phyloP scores from a whole-genome alignment of 1,140 invertebrate species.

The Mesaphorura yosii region DNA sequence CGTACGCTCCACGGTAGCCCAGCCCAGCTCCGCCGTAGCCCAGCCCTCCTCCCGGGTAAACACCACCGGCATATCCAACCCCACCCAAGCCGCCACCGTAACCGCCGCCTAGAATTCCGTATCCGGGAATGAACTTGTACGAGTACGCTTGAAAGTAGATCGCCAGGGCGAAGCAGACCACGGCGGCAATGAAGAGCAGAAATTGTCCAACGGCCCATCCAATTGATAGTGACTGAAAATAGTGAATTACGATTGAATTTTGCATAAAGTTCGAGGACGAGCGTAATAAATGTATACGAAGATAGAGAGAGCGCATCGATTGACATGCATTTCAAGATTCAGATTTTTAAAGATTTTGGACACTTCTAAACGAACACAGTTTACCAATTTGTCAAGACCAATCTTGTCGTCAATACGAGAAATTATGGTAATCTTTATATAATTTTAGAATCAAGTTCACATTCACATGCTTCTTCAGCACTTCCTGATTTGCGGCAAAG shows the following conservation, averaged over 20 bases:
- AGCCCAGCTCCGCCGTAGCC: background rate
- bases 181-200: background rate
- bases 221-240: conserved; percentile 3
- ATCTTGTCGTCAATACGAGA: background rate
- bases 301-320: background rate
- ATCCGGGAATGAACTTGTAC: background rate
- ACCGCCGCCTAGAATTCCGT: background rate
- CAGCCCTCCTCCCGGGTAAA: background rate
- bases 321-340: background rate
- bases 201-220: conserved; percentile 6
- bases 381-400: background rate
- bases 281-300: background rate
- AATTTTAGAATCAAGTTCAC: too few species aligned
- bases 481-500: too few species aligned
- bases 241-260: background rate
- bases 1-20: background rate
- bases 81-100: background rate
- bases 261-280: too few species aligned
- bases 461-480: too few species aligned
- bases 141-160: conserved; percentile 10
- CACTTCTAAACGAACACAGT: background rate
- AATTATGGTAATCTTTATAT: background rate
- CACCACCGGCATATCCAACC: background rate
- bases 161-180: conserved; percentile 3
- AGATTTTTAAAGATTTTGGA: background rate